These are phyloP conservation scores for Cacajao melanocephalus DNA, from an alignment of 2,797 vertebrate species.

Conservation along the genomic window DNA sequence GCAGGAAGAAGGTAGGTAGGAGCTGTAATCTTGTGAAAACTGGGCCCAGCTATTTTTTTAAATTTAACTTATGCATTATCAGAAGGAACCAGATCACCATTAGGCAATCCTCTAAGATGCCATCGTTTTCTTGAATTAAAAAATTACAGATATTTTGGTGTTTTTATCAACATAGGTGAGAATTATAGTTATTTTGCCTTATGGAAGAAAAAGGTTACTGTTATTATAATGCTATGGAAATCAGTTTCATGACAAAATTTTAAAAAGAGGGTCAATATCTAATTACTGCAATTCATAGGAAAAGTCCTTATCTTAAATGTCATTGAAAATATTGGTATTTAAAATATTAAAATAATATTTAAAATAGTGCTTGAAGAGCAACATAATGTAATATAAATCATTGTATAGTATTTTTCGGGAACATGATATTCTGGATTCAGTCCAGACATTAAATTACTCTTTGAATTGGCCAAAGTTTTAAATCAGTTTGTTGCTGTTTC, in stretches of 20 bases:
- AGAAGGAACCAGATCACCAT: background rate
- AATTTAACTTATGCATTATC: background rate
- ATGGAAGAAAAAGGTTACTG: conserved; percentile 49
- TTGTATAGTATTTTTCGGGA: background rate
- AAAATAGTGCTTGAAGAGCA: background rate
- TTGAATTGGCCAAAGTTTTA: background rate
- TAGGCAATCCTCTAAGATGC: background rate
- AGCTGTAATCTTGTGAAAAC: background rate
- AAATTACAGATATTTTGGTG: conserved; percentile 55
- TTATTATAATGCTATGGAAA: conserved; percentile 39
- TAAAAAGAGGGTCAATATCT: background rate
- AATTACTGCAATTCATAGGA: background rate
- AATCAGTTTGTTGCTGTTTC: background rate
- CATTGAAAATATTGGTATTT: background rate
- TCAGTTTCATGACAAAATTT: background rate
- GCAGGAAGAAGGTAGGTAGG: background rate
- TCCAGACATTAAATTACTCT: background rate
- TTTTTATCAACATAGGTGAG: conserved; percentile 26
- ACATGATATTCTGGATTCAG: background rate
- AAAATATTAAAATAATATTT: too few relatives aligned
- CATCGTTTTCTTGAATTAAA: background rate
- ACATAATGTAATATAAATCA: background rate
- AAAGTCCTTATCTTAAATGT: background rate
- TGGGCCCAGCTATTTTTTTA: background rate
- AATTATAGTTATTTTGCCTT: conserved; percentile 60